A percentile compares a stretch with the other conserved stretches of the same genome.
Evolutionary conservation across 2,113 vertebrate genomes (phyloP).

Genomic region (Sceloporus tristichus): DNA sequence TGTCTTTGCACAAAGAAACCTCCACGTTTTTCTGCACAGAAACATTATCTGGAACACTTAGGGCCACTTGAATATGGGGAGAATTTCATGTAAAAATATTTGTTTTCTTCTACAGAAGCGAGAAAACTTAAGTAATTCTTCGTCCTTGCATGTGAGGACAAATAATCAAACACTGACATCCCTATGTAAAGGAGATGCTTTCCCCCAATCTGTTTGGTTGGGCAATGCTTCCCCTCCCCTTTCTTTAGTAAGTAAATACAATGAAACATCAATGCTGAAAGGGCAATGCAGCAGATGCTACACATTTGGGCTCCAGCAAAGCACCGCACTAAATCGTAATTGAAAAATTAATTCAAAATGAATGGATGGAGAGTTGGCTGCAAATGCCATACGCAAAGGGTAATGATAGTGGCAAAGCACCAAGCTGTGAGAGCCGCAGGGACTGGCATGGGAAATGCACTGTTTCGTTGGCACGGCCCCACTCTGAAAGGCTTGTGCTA

Average conservation of each 20-base stretch:
- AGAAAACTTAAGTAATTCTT: too few species aligned
- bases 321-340: background rate
- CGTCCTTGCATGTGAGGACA: too few species aligned
- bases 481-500: background rate
- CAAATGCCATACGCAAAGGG: background rate
- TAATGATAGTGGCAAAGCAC: background rate
- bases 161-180: too few species aligned
- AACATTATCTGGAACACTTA: too few species aligned
- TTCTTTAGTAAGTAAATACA: background rate
- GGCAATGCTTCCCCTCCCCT: background rate
- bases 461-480: background rate
- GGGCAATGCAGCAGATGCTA: background rate
- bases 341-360: constrained; percentile 25
- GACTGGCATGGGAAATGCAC: background rate
- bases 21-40: too few species aligned
- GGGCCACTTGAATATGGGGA: too few species aligned
- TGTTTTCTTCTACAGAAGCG: too few species aligned
- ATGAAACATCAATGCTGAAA: background rate
- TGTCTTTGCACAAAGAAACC: too few species aligned
- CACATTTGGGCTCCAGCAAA: background rate
- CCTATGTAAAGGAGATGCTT: too few species aligned
- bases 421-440: background rate
- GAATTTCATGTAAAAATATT: too few species aligned
- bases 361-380: background rate
- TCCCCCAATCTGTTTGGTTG: background rate